These are phyloP conservation scores for Listronotus bonariensis DNA, from an alignment of 1,140 invertebrate species.

Conservation along the genomic window DNA sequence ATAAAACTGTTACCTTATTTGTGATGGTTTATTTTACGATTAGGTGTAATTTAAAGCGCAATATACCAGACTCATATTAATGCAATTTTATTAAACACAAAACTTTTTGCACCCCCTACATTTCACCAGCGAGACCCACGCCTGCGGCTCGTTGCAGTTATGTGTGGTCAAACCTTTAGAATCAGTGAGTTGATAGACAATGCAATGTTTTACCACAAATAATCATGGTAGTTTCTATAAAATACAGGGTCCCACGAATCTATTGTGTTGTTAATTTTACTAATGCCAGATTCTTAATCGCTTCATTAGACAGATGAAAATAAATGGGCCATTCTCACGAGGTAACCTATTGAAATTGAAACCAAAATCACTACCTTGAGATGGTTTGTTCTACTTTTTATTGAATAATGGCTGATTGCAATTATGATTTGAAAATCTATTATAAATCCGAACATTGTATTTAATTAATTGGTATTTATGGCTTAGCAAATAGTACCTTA, in stretches of 20 bases:
- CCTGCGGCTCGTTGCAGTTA: too few species aligned
- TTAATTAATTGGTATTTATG: too few species aligned
- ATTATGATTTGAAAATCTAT: not conserved
- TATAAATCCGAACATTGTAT: too few species aligned
- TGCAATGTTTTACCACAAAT: not conserved
- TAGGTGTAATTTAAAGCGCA: too few species aligned
- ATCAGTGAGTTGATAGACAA: slow-evolving; percentile 1
- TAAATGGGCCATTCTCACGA: slow-evolving; percentile 24
- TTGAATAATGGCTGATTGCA: slow-evolving; percentile 25
- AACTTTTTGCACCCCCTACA: too few species aligned
- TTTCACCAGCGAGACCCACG: too few species aligned
- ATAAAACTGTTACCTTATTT: too few species aligned
- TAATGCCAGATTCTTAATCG: slow-evolving; percentile 6
- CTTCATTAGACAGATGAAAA: slow-evolving; percentile 9
- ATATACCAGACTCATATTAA: too few species aligned
- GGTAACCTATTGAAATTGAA: slow-evolving; percentile 21
- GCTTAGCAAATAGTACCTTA: too few species aligned
- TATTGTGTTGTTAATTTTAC: slow-evolving; percentile 12
- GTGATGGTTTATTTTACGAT: too few species aligned
- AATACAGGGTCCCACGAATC: slow-evolving; percentile 1
- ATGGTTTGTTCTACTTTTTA: slow-evolving; percentile 12
- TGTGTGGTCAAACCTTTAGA: too few species aligned
- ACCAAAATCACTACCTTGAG: slow-evolving; percentile 8
- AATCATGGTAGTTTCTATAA: slow-evolving; percentile 2
- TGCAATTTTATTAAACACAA: too few species aligned